Evolutionary conservation across 1,140 invertebrate species (phyloP).

Genomic region (Diorhabda carinulata): DNA sequence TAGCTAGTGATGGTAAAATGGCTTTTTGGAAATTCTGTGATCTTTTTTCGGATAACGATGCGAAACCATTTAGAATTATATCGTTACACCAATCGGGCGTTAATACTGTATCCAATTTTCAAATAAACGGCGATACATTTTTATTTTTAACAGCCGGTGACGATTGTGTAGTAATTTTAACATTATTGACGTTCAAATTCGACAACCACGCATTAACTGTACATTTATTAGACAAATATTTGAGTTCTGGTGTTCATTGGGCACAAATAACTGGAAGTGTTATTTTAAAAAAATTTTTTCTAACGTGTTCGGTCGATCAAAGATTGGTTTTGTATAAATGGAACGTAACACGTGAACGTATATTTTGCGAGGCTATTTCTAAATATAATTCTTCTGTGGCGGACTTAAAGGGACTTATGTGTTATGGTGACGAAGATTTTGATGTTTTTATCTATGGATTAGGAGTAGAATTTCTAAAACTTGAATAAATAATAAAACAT

Average conservation of each 20-base stretch:
- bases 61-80: slow-evolving; percentile 46
- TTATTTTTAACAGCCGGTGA: slow-evolving; percentile 65
- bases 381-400: slow-evolving; percentile 53
- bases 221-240: slow-evolving; percentile 18
- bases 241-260: slow-evolving; percentile 49
- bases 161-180: slow-evolving; percentile 61
- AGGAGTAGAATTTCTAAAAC: slow-evolving; percentile 30
- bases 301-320: slow-evolving; percentile 62
- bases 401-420: slow-evolving; percentile 60
- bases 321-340: slow-evolving; percentile 53
- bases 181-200: slow-evolving; percentile 22
- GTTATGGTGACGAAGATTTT: slow-evolving; percentile 23
- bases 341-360: slow-evolving; percentile 31
- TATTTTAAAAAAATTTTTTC: slow-evolving; percentile 48
- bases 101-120: slow-evolving; percentile 55
- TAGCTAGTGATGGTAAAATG: slow-evolving; percentile 62
- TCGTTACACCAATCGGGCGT: slow-evolving; percentile 67
- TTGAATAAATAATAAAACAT: slow-evolving; percentile 1
- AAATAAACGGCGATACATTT: slow-evolving; percentile 46
- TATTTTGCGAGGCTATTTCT: slow-evolving; percentile 45
- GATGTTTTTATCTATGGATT: slow-evolving; percentile 34
- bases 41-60: slow-evolving; percentile 22
- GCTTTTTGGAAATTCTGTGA: slow-evolving; percentile 59
- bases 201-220: slow-evolving; percentile 9
- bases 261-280: slow-evolving; percentile 63